These are phyloP conservation scores for Hipposideros larvatus DNA, from an alignment of 2,797 vertebrate genomes.

Conservation along the genomic window DNA sequence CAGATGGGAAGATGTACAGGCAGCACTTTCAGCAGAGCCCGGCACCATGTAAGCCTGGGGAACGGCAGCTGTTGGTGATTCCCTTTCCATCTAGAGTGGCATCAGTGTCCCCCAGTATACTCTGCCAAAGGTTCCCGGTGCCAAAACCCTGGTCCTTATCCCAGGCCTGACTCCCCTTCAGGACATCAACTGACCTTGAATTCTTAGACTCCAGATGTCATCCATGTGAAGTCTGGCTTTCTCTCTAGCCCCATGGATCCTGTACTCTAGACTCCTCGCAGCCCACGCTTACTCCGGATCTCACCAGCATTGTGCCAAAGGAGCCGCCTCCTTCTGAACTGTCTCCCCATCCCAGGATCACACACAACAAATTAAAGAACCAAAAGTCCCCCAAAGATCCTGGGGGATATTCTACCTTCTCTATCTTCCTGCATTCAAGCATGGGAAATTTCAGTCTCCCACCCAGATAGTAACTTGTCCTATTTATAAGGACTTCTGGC, in stretches of 20 bases:
- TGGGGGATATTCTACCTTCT: not conserved
- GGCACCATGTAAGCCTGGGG: not conserved
- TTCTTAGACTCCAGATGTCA: not conserved
- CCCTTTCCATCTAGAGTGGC: not conserved
- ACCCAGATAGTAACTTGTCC: not conserved
- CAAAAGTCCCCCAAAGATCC: not conserved
- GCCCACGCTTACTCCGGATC: not conserved
- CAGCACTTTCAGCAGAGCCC: not conserved
- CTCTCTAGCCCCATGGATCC: not conserved
- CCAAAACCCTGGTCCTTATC: not conserved
- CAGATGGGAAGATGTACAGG: fast-evolving
- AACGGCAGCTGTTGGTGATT: not conserved
- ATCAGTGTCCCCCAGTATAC: fast-evolving
- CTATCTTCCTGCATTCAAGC: not conserved
- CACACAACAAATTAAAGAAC: not conserved
- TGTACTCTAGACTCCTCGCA: not conserved
- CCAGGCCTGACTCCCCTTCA: not conserved
- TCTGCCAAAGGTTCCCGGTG: not conserved
- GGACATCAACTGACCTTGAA: not conserved
- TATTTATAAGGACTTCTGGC: conserved; percentile 61
- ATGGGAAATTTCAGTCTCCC: conserved; percentile 41
- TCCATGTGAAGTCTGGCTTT: not conserved
- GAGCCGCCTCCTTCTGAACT: not conserved
- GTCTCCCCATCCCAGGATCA: not conserved
- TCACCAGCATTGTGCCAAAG: not conserved